Percentiles rank a stretch among this genome's conserved stretches.
Conservation (phyloP, 2,113 vertebrate species). For the Hyaena hyaena region DNA sequence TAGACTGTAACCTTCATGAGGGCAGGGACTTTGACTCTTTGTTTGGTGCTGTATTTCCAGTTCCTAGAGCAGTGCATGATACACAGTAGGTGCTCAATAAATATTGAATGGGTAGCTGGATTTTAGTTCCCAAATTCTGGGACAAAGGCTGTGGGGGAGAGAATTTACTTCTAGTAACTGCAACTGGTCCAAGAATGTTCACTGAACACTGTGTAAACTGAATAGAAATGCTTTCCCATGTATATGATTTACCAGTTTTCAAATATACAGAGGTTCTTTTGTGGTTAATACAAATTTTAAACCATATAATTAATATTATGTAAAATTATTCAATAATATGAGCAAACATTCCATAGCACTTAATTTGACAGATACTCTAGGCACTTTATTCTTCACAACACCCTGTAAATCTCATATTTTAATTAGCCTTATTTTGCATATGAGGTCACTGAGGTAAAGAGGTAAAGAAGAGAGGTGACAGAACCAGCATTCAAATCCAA, state of each 20-base stretch:
- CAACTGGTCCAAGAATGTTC: background rate
- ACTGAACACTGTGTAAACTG: background rate
- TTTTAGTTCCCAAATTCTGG: background rate
- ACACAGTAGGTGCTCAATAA: background rate
- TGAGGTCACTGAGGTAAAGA: background rate
- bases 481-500: background rate
- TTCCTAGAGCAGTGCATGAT: background rate
- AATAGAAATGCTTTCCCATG: background rate
- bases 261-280: background rate
- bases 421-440: background rate
- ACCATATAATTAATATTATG: background rate
- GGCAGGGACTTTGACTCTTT: background rate
- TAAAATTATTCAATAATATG: background rate
- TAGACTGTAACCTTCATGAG: background rate
- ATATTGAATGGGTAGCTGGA: background rate
- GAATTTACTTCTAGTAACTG: background rate
- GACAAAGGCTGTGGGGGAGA: background rate
- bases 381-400: background rate
- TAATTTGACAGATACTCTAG: background rate
- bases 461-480: background rate
- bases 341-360: background rate
- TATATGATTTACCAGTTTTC: background rate
- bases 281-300: slow-evolving; percentile 21
- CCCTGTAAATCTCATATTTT: background rate
- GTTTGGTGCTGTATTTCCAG: background rate